Evolutionary conservation across 2,888 invertebrate genomes (phyloP), one percentile per base, ranked within the genome.

Genomic region (Petrolisthes manimaculis): DNA sequence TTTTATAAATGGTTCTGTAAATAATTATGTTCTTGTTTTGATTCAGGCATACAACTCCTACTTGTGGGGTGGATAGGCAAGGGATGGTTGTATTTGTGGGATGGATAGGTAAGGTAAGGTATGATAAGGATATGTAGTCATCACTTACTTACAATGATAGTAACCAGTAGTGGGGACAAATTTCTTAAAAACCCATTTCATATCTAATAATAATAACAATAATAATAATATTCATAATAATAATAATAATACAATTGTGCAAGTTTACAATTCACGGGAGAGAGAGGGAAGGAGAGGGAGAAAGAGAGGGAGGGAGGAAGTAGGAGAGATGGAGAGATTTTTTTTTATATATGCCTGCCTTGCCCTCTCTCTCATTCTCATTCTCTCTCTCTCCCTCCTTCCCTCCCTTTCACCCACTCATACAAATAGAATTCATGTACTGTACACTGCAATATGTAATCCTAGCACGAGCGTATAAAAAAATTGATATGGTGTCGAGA

Each of bases 391-490:
- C 37, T 2, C 37, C 37, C 37, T 37, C 37, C 37, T 37, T 37
- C 37, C 37, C 37, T 37, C 37, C 37, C 37, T 37, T 37, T 37
- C 37, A 37, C 37, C 37, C 37, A 0, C 37, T 37, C 37, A 37
- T 37, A 37, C 37, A 37, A 37, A 37, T 37, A 37, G 37, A 37
- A 37, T 37, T 37, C 37, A 37, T 37, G 37, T 37, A 37, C 37
- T 37, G 37, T 37, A 37, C 37, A 37, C 37, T 37, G 37, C 37
- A 37, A 37, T 37, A 37, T 37, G 37, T 37, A 37, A 37, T 71
- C 71, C 71, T 71, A 71, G 71, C 71, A 71, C 71, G 71, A 71
- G 71, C 71, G 71, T 71, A 71, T 71, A 71, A 71, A 71, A 71
- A 71, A 71, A 71, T 71, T 71, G 71, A 71, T 71, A 71, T 71